Percentiles rank a stretch among this genome's conserved stretches.
Conservation (phyloP, 2,888 invertebrate genomes). For the Entomobrya multifasciata region DNA sequence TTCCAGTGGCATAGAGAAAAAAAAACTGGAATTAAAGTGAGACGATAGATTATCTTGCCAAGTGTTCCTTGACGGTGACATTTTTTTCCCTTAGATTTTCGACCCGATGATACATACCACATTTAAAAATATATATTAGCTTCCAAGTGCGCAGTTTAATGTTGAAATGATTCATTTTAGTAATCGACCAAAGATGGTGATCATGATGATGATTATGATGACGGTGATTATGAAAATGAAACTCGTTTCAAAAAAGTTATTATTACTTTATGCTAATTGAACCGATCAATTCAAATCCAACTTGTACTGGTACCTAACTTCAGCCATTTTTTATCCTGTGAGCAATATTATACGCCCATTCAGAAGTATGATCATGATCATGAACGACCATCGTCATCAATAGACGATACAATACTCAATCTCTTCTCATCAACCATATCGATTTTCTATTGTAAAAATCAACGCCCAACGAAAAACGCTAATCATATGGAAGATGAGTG, state of each 20-base stretch:
- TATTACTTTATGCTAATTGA: conserved; percentile 35
- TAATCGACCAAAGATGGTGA: background rate
- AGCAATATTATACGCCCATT: conserved; percentile 2
- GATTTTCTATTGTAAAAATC: background rate
- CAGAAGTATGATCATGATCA: background rate
- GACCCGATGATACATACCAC: too few species aligned
- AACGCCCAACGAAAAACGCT: conserved; percentile 48
- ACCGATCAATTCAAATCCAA: background rate
- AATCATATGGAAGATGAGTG: conserved; percentile 20
- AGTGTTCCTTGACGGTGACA: conserved; percentile 22
- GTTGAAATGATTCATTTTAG: background rate
- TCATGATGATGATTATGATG: background rate
- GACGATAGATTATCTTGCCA: background rate
- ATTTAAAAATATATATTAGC: background rate
- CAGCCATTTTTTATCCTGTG: too few species aligned
- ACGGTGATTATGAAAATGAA: conserved; percentile 28
- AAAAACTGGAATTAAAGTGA: background rate
- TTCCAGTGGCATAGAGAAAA: background rate
- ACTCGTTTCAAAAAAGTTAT: conserved; percentile 24
- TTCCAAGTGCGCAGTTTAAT: background rate
- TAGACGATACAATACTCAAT: background rate
- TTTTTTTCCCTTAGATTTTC: too few species aligned
- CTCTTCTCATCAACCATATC: too few species aligned
- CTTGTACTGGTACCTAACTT: background rate
- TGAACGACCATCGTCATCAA: background rate